A percentile compares a stretch with the other conserved stretches of the same genome.
phyloP scores from a whole-genome alignment of 2,888 invertebrate species.

The Xestia xanthographa region DNA sequence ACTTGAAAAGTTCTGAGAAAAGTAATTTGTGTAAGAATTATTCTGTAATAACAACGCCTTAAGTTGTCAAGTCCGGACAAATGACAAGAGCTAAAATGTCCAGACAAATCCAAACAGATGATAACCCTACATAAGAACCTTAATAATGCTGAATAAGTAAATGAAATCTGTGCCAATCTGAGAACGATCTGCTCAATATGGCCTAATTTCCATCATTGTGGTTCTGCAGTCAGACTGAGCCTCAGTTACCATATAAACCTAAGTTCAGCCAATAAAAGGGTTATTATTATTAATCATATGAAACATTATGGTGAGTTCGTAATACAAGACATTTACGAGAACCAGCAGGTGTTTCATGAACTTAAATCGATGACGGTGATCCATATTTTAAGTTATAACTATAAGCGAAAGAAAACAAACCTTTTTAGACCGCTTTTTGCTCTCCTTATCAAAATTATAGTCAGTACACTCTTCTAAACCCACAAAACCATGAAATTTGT shows the following conservation, averaged over 20 bases:
- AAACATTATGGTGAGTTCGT: neutral
- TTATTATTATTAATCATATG: neutral
- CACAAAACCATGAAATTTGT: slow-evolving; percentile 92
- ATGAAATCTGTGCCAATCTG: neutral
- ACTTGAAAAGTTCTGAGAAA: neutral
- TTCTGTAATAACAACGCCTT: neutral
- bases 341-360: neutral
- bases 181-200: neutral
- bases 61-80: neutral
- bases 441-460: slow-evolving; percentile 90
- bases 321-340: neutral
- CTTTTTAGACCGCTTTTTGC: slow-evolving; percentile 79
- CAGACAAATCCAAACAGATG: neutral
- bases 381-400: neutral
- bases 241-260: neutral
- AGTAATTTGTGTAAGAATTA: neutral
- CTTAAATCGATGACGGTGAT: neutral
- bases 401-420: slow-evolving; percentile 66
- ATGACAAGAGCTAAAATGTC: neutral
- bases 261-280: neutral
- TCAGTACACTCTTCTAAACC: slow-evolving; percentile 95
- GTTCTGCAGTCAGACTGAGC: neutral
- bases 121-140: neutral
- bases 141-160: neutral
- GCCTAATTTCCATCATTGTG: neutral